phyloP scores from a whole-genome alignment of 2,888 invertebrate species.

The Eupithecia pulchellata region DNA sequence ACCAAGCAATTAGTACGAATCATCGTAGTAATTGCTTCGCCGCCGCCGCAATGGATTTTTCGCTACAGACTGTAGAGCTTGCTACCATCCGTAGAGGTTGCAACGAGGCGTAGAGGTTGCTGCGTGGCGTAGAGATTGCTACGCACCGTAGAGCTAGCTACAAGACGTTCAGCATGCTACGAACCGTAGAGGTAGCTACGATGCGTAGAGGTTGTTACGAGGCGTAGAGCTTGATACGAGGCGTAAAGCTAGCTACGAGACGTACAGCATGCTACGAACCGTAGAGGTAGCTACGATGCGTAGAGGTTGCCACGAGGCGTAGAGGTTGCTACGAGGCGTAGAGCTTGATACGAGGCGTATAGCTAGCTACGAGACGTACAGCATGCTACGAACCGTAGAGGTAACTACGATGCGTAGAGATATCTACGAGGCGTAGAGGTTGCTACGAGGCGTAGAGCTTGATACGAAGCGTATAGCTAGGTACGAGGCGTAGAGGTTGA shows the following conservation, averaged over 20 bases:
- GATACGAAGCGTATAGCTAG: background rate
- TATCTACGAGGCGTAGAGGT: background rate
- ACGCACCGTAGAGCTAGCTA: background rate
- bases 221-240: background rate
- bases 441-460: background rate
- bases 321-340: background rate
- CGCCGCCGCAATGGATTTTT: too few relatives aligned
- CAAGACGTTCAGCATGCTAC: background rate
- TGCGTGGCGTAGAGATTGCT: too few relatives aligned
- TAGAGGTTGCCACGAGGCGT: background rate
- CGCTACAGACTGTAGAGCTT: too few relatives aligned
- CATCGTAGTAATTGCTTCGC: too few relatives aligned
- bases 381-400: background rate
- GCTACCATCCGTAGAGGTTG: too few relatives aligned
- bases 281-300: background rate
- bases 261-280: too few relatives aligned
- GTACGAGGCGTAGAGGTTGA: too few relatives aligned
- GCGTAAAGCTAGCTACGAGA: background rate
- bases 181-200: background rate
- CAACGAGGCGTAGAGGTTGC: too few relatives aligned
- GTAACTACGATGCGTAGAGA: background rate
- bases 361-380: background rate
- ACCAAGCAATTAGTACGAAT: background rate
- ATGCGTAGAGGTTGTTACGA: background rate
- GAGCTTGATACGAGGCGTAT: background rate